Percentiles rank a stretch among this genome's conserved stretches.
Evolutionary conservation across 2,113 vertebrate species (phyloP).

Genomic region (Microcebus ravelobensis): DNA sequence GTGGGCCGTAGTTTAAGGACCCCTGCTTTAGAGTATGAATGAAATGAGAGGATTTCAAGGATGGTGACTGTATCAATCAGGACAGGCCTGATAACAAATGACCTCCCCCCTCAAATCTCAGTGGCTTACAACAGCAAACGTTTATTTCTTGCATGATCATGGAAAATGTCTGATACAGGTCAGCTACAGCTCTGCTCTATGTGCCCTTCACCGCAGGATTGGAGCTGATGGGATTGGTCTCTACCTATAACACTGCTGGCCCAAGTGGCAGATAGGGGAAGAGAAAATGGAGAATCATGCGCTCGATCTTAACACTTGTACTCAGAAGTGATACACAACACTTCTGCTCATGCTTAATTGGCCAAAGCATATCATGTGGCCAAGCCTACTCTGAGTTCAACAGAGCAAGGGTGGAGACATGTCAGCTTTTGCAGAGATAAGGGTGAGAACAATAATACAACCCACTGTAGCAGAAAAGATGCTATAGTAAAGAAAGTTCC

Average conservation of each 20-base stretch:
- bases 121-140: background rate
- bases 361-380: background rate
- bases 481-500: background rate
- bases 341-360: slow-evolving; percentile 27
- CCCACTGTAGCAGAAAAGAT: background rate
- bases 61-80: background rate
- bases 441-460: background rate
- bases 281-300: background rate
- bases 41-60: slow-evolving; percentile 6
- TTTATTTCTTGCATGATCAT: slow-evolving; percentile 31
- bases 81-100: slow-evolving; percentile 6
- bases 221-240: background rate
- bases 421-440: background rate
- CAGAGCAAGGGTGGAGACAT: background rate
- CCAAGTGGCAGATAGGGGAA: background rate
- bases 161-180: background rate
- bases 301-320: slow-evolving; percentile 9
- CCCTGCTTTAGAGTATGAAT: background rate
- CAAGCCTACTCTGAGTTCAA: slow-evolving; percentile 11
- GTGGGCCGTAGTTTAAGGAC: too few relatives aligned
- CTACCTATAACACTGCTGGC: background rate
- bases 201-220: background rate
- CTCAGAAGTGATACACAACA: slow-evolving; percentile 25
- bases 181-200: background rate
- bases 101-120: background rate